These are phyloP conservation scores for Chromis chromis DNA, from an alignment of 2,797 vertebrate genomes.

Conservation along the genomic window DNA sequence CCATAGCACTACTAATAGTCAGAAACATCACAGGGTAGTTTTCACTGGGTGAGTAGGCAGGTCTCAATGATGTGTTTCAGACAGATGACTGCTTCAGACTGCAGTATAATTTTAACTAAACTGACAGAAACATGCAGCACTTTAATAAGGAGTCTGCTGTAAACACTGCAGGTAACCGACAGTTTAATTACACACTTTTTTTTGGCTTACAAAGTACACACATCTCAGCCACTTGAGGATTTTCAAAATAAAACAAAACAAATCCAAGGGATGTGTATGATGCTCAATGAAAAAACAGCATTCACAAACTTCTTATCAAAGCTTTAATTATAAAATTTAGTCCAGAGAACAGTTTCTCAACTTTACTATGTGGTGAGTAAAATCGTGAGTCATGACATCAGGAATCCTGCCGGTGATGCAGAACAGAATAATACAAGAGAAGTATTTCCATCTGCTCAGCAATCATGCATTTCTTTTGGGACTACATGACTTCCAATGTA, in stretches of 20 bases:
- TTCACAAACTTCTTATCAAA: background rate
- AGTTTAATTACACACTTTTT: background rate
- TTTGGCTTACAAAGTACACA: background rate
- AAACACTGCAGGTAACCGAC: background rate
- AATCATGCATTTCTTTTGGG: constrained; percentile 15
- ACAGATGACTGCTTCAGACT: too few relatives aligned
- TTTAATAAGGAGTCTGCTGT: constrained; percentile 7
- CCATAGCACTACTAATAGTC: too few relatives aligned
- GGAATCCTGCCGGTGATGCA: constrained; percentile 23
- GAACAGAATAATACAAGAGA: constrained; percentile 25
- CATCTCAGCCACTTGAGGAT: background rate
- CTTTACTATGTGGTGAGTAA: constrained; percentile 23
- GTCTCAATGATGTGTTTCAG: background rate
- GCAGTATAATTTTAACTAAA: too few relatives aligned
- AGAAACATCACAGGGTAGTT: too few relatives aligned
- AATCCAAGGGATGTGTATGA: background rate
- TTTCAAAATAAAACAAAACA: background rate
- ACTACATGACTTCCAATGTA: constrained; percentile 17
- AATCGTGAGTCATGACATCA: constrained; percentile 26
- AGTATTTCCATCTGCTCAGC: constrained; percentile 40
- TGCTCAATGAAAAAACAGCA: background rate
- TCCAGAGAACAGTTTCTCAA: constrained; percentile 4
- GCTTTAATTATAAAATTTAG: background rate
- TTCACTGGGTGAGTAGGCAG: too few relatives aligned
- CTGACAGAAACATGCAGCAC: background rate